Evolutionary conservation across 2,113 vertebrate species (phyloP).

Genomic region (Bos javanicus): DNA sequence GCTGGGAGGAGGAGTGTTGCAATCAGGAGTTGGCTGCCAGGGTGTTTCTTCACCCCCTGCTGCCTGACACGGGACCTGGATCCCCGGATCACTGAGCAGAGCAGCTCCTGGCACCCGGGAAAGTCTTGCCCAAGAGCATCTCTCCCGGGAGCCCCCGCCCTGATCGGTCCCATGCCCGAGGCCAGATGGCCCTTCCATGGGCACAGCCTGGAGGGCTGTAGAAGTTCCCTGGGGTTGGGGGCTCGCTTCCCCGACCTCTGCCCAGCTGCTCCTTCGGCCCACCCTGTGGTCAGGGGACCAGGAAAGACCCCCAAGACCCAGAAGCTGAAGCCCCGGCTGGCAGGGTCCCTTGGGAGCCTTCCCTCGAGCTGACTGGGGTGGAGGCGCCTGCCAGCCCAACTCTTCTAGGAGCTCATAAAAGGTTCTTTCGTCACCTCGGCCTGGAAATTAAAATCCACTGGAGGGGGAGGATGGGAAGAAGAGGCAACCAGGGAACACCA

Average conservation of each 20-base stretch:
- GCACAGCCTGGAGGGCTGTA: not conserved
- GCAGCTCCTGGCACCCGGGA: not conserved
- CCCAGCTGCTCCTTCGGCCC: rapidly evolving
- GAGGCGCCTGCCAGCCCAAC: not conserved
- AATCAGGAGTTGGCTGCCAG: not conserved
- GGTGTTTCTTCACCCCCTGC: not conserved
- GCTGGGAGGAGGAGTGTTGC: not conserved
- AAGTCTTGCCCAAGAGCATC: conserved; percentile 15
- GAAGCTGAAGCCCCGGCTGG: rapidly evolving
- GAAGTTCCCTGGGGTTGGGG: not conserved
- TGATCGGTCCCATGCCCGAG: not conserved
- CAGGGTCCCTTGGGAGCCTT: not conserved
- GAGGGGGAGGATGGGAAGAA: not conserved
- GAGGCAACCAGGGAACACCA: not conserved
- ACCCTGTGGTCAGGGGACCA: not conserved
- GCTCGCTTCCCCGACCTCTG: not conserved
- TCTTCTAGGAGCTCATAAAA: not conserved
- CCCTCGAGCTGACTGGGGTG: not conserved
- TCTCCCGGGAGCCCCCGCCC: not conserved
- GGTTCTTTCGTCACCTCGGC: not conserved
- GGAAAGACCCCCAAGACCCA: not conserved
- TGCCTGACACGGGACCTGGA: rapidly evolving
- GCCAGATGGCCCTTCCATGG: not conserved
- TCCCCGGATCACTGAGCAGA: rapidly evolving
- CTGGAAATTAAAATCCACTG: not conserved